Percentiles rank a stretch among this genome's conserved stretches.
Evolutionary conservation across 2,113 vertebrate species (phyloP).

Genomic region (Heterochromis multidens): DNA sequence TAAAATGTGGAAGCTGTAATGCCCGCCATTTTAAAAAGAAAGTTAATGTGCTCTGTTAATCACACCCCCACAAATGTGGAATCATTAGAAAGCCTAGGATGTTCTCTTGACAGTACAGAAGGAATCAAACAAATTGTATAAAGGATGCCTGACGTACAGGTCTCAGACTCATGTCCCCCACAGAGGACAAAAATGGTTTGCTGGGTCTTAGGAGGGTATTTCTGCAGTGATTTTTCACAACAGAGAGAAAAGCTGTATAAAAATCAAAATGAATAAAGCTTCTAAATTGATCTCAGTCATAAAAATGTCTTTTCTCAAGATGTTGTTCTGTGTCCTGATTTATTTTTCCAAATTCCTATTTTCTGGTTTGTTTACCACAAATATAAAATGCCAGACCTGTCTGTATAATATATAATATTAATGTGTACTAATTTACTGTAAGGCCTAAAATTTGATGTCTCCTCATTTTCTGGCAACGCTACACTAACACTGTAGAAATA

Average conservation of each 20-base stretch:
- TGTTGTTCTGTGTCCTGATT: neutral
- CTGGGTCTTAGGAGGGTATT: too few relatives aligned
- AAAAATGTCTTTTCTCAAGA: neutral
- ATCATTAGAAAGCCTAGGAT: too few relatives aligned
- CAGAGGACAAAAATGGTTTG: too few relatives aligned
- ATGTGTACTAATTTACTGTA: neutral
- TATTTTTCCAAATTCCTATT: neutral
- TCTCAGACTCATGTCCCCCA: too few relatives aligned
- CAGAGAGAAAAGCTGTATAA: neutral
- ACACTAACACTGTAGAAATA: neutral
- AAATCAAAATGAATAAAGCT: neutral
- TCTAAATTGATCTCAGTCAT: neutral
- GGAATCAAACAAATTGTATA: too few relatives aligned
- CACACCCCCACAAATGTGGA: too few relatives aligned
- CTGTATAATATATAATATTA: neutral
- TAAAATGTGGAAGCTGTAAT: too few relatives aligned
- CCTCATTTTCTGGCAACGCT: neutral
- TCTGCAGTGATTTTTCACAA: constrained; percentile 1
- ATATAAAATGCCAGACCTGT: neutral
- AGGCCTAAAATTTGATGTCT: neutral
- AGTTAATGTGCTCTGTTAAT: too few relatives aligned
- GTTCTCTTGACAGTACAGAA: too few relatives aligned
- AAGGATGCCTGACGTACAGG: too few relatives aligned
- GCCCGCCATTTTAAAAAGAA: too few relatives aligned
- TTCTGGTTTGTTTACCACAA: neutral